Conservation (phyloP, 2,113 vertebrate genomes). For the Acanthochromis polyacanthus region DNA sequence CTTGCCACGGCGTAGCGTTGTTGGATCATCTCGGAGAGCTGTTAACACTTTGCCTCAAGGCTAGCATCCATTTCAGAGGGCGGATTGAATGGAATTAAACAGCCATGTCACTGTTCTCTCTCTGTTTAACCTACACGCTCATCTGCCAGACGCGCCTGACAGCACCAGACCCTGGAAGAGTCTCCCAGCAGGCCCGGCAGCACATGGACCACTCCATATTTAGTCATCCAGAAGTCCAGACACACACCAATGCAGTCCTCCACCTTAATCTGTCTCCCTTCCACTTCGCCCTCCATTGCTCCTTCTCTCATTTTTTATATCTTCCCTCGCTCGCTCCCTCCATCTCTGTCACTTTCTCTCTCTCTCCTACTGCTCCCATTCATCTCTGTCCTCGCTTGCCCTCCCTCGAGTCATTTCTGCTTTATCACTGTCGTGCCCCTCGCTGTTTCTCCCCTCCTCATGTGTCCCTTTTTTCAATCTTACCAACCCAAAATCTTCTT, state of each 20-base stretch:
- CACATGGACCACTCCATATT: conserved; percentile 78
- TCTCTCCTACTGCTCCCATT: conserved; percentile 57
- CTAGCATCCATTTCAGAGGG: conserved; percentile 44
- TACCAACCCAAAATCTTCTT: conserved; percentile 15
- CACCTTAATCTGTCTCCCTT: conserved; percentile 61
- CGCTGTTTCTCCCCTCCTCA: conserved; percentile 14
- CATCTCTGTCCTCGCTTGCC: conserved; percentile 53
- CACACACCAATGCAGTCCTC: conserved; percentile 58
- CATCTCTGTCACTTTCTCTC: conserved; percentile 63
- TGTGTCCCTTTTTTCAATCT: conserved; percentile 21
- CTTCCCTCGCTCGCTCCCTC: conserved; percentile 46
- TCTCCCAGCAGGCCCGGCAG: conserved; percentile 66
- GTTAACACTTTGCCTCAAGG: conserved; percentile 27
- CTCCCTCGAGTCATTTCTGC: conserved; percentile 52
- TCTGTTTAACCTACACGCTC: conserved; percentile 76
- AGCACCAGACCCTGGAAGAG: conserved; percentile 70
- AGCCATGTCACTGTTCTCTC: conserved; percentile 65
- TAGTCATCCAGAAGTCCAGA: conserved; percentile 76
- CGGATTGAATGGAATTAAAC: conserved; percentile 57
- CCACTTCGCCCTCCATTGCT: conserved; percentile 47
- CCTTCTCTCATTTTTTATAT: conserved; percentile 56
- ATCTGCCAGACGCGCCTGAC: conserved; percentile 71
- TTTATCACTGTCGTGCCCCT: conserved; percentile 61
- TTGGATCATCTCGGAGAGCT: neutral
- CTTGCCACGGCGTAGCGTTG: neutral